Evolutionary conservation across 2,888 invertebrate species (phyloP), one percentile per base, ranked within the genome.

Genomic region (Agrochola litura): DNA sequence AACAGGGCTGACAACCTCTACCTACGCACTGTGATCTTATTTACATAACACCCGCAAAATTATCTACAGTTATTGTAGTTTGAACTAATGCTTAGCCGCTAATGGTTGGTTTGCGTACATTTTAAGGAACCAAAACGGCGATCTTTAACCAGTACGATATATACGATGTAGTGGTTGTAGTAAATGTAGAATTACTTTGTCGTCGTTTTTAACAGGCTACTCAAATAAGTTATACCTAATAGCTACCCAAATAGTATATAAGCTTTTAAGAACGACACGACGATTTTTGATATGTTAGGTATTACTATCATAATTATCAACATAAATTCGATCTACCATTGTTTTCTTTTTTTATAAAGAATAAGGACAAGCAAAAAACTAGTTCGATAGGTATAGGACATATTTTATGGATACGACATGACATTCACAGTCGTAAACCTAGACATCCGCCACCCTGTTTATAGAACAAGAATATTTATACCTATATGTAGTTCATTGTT

Each of bases 371-470:
- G n/a, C 2, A 71, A 73, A 70, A 66, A 60, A 60, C 66, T 74
- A 64, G 70, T 84, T 67, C 49, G 60, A 43, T 60, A 25, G 6
- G 10, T 65, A 10, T 58, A 54, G 41, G n/a, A 75, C 19, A 49
- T 79, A 65, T 68, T 84, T 84, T 74, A 85, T 73, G 25, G 16
- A 73, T 70, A 52, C n/a, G 56, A 60, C 70, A 70, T 77, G 77
- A 85, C 65, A 85, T 77, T 81, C 68, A 73, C 30, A 64, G 58
- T 81, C 77, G 66, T 85, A 83, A 85, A 81, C 25, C n/a, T 54
- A 77, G 58, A 69, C 16, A 77, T 73, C 71, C 68, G 73, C 68
- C 37, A 60, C 46, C 41, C 25, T 70, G 70, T 80, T 71, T 71
- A 73, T 73, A 43, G 37, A 78, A 73, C n/a, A 83, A 25, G 73